Evolutionary conservation across 2,888 invertebrate genomes (phyloP).

Genomic region (Scaptomyza reducta): DNA sequence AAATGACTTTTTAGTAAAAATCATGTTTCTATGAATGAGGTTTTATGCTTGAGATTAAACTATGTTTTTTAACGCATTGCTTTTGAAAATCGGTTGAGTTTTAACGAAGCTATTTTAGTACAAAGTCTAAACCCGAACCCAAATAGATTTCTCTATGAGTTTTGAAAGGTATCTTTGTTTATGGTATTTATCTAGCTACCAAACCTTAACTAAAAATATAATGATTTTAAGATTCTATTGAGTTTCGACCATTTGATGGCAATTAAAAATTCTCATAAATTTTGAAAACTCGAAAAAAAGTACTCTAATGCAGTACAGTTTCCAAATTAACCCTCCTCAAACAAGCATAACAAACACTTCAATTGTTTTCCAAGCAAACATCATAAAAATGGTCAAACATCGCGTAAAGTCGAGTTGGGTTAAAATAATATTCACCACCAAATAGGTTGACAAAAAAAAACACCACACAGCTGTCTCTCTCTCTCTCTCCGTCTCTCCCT

Average conservation of each 20-base stretch:
- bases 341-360: conserved; percentile 42
- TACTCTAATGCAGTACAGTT: not conserved
- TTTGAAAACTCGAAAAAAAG: not conserved
- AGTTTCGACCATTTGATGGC: too few species aligned
- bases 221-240: too few species aligned
- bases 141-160: too few species aligned
- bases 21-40: too few species aligned
- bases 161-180: too few species aligned
- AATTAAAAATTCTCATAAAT: too few species aligned
- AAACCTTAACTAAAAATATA: too few species aligned
- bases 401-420: conserved; percentile 22
- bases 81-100: not conserved
- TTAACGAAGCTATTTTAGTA: not conserved
- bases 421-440: conserved; percentile 39
- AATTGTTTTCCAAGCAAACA: conserved; percentile 44
- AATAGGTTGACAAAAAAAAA: conserved; percentile 21
- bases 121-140: too few species aligned
- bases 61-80: not conserved
- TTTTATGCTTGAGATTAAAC: too few species aligned
- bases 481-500: not conserved
- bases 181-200: too few species aligned
- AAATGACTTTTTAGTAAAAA: not conserved
- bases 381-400: conserved; percentile 55
- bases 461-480: conserved; percentile 19
- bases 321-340: conserved; percentile 22